Percentiles rank a stretch among this genome's conserved stretches.
phyloP scores from a whole-genome alignment of 2,797 vertebrate species.

The Hipposideros larvatus region DNA sequence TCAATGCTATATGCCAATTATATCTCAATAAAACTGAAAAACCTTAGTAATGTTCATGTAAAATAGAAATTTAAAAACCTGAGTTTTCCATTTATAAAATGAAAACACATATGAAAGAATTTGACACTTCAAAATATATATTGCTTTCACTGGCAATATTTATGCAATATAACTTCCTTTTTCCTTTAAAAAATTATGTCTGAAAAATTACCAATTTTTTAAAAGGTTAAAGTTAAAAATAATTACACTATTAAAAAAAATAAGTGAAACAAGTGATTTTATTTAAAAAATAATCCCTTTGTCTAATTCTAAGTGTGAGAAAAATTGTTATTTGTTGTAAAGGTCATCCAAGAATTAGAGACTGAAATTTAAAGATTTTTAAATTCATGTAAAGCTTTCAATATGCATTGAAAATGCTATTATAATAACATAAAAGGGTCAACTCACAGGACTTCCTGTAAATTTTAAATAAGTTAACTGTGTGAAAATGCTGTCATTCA shows the following conservation, averaged over 20 bases:
- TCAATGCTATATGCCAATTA: too few species aligned
- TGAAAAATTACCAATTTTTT: constrained; percentile 8
- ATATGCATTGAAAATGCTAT: not conserved
- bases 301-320: constrained; percentile 32
- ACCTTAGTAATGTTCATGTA: not conserved
- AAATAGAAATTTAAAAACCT: not conserved
- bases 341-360: constrained; percentile 51
- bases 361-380: constrained; percentile 30
- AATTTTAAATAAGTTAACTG: not conserved
- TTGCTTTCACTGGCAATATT: not conserved
- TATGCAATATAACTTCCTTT: not conserved
- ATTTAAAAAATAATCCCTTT: not conserved
- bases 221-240: constrained; percentile 45
- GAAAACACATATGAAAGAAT: not conserved
- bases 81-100: not conserved
- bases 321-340: constrained; percentile 5
- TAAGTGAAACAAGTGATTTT: not conserved
- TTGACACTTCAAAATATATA: not conserved
- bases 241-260: constrained; percentile 11
- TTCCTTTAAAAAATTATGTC: not conserved
- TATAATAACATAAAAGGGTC: not conserved
- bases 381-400: not conserved
- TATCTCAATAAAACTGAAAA: too few species aligned
- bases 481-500: not conserved
- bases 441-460: not conserved